These are phyloP conservation scores for Carposina sasakii DNA, from an alignment of 1,140 invertebrate genomes.

Conservation along the genomic window DNA sequence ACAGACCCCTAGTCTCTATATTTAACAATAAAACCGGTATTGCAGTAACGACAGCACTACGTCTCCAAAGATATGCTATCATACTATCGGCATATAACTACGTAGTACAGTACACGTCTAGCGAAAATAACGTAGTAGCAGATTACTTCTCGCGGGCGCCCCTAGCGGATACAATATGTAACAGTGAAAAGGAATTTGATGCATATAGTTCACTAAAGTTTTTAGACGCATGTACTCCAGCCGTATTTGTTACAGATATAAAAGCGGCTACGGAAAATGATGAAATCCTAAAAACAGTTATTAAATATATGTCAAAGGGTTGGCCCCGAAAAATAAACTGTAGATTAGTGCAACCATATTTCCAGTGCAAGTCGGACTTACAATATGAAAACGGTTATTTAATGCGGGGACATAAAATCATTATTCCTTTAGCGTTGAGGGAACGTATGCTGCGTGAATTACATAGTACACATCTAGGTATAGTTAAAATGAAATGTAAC, in stretches of 20 bases:
- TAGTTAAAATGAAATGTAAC: conserved; percentile 20
- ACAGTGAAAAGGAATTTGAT: background rate
- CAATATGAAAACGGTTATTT: conserved; percentile 19
- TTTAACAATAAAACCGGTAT: background rate
- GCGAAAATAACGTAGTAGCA: background rate
- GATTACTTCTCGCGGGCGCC: background rate
- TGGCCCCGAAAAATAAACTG: conserved; percentile 19
- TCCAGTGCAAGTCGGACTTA: conserved; percentile 16
- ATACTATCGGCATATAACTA: background rate
- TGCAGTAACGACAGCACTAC: background rate
- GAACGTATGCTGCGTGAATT: conserved; percentile 15
- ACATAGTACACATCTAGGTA: conserved; percentile 17
- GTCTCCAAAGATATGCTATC: background rate
- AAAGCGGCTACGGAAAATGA: background rate
- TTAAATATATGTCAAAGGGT: background rate
- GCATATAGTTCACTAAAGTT: background rate
- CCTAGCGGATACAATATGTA: background rate
- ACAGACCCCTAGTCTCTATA: too few relatives aligned
- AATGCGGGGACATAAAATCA: conserved; percentile 25
- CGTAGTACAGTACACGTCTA: background rate
- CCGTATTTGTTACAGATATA: background rate
- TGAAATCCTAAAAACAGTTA: background rate
- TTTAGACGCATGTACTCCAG: background rate
- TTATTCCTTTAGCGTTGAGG: conserved; percentile 17
- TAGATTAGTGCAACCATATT: conserved; percentile 15